A percentile compares a stretch with the other conserved stretches of the same genome.
phyloP scores from a whole-genome alignment of 2,888 invertebrate genomes.

The Phrixothrix hirtus region DNA sequence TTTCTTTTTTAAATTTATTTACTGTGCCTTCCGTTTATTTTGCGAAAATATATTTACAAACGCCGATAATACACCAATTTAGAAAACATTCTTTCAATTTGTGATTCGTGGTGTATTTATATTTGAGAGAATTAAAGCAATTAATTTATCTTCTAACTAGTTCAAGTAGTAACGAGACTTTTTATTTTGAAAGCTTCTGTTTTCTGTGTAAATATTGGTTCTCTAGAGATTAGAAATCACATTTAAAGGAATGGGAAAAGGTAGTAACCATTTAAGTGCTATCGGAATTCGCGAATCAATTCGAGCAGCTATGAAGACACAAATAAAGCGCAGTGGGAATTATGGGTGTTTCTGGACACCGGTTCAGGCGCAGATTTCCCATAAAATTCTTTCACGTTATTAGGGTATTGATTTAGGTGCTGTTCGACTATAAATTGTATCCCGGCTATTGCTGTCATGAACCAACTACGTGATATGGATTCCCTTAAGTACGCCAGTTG shows the following conservation, averaged over 20 bases:
- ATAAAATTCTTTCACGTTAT: slow-evolving; percentile 37
- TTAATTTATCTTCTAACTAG: too few relatives aligned
- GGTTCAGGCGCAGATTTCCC: slow-evolving; percentile 24
- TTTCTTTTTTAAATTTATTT: too few relatives aligned
- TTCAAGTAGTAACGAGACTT: too few relatives aligned
- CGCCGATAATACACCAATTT: too few relatives aligned
- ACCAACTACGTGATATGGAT: slow-evolving; percentile 26
- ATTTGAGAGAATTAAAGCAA: too few relatives aligned
- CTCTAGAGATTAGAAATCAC: slow-evolving; percentile 4
- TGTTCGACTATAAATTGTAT: slow-evolving; percentile 33
- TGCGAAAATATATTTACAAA: too few relatives aligned
- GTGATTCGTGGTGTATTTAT: too few relatives aligned
- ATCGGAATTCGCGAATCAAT: slow-evolving; percentile 27
- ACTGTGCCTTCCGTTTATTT: too few relatives aligned
- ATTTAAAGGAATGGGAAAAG: slow-evolving; percentile 4
- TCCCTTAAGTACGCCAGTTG: slow-evolving; percentile 13
- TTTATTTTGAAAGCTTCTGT: too few relatives aligned
- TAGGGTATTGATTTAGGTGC: slow-evolving; percentile 37
- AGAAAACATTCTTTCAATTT: too few relatives aligned
- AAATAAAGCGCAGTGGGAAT: slow-evolving; percentile 29
- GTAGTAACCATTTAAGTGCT: slow-evolving; percentile 10
- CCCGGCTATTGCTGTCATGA: slow-evolving; percentile 30
- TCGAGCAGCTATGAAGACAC: slow-evolving; percentile 28
- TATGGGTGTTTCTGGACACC: slow-evolving; percentile 21
- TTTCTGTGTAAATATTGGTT: slow-evolving; percentile 9